These are phyloP conservation scores for Novumbra hubbsi DNA, from an alignment of 2,797 vertebrate genomes.

Conservation along the genomic window DNA sequence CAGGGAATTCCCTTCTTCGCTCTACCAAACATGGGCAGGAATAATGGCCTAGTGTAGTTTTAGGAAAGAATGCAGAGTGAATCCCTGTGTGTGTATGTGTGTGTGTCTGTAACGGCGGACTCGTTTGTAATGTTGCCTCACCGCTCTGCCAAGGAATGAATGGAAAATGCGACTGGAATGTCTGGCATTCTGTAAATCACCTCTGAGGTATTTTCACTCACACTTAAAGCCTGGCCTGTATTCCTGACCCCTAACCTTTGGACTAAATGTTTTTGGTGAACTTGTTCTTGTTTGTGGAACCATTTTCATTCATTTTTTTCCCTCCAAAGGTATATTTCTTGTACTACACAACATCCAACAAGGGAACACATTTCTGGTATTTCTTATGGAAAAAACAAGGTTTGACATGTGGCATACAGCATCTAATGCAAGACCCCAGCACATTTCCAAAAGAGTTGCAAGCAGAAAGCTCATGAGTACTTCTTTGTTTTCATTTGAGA, in stretches of 20 bases:
- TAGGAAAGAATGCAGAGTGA: slow-evolving; percentile 47
- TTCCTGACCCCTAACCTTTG: slow-evolving; percentile 23
- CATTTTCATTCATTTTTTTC: not conserved
- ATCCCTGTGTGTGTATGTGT: slow-evolving; percentile 26
- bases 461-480: not conserved
- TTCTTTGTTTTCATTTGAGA: not conserved
- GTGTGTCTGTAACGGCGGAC: slow-evolving; percentile 26
- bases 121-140: slow-evolving; percentile 28
- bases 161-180: slow-evolving; percentile 41
- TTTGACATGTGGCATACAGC: not conserved
- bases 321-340: not conserved
- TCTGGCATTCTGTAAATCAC: slow-evolving; percentile 44
- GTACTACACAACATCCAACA: not conserved
- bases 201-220: slow-evolving; percentile 35
- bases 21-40: slow-evolving; percentile 54
- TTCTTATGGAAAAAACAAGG: not conserved
- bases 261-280: slow-evolving; percentile 34
- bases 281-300: not conserved
- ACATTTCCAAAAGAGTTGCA: too few species aligned
- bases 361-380: not conserved
- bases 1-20: slow-evolving; percentile 55
- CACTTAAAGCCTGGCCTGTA: slow-evolving; percentile 29
- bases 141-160: slow-evolving; percentile 44
- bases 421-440: too few species aligned
- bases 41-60: slow-evolving; percentile 40